Evolutionary conservation across 2,113 vertebrate genomes (phyloP), one percentile per base, ranked within the genome.

Genomic region (Sorex fumeus): DNA sequence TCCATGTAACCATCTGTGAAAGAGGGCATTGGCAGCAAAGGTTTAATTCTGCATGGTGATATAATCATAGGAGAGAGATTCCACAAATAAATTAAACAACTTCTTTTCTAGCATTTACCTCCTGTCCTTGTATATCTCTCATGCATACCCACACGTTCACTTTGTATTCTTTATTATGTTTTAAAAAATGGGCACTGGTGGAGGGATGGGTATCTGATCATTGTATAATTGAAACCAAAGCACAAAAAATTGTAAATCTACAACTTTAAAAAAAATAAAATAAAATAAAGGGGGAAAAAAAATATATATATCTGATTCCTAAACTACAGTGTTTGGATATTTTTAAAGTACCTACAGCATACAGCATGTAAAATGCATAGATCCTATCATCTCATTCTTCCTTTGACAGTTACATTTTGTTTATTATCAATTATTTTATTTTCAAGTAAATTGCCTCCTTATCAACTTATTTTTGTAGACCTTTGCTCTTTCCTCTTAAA

Each of bases 1-100:
- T 69, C 81, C 93, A 95, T 88, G 87, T 83, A 66, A 70, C 34
- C 45, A 88, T 43, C 84, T 92, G 71, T 87, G 93, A 97, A 91
- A 91, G 50, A 91, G 47, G 77, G 85, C 74, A 71, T 27, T 86
- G 84, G 8, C 53, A 91, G 62, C 27, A 62, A 86, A 23, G 15
- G 12, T 34, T 87, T 23, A 8, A 23, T 66, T 89, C 78, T 84
- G 11, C 27, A 27, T 21, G 18, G 75, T 64, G 70, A 32, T 8
- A 25, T 47, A 74, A 64, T 21, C 34, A 15, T 21, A 84, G 69
- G 36, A 72, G 76, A 64, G 81, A 60, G 28, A 88, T 64, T 93
- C 36, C 80, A 53, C 2, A 40, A 82, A 82, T 6, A 62, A 76
- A 89, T 45, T 62, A 80, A 77, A 76, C 34, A 88, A 40, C 19